Evolutionary conservation across 2,888 invertebrate species (phyloP).

Genomic region (Geotrupes spiniger): DNA sequence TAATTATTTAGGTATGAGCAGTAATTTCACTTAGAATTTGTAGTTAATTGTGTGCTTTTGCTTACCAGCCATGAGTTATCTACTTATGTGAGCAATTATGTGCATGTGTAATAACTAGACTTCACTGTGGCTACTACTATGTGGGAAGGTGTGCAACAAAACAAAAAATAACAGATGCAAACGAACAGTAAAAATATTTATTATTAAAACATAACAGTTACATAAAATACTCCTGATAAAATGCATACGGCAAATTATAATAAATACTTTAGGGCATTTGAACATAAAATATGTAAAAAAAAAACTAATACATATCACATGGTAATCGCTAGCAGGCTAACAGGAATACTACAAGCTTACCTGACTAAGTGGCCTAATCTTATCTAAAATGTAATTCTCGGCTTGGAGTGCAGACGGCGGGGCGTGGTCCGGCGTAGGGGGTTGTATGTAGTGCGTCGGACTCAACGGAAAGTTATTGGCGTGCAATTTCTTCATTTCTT

Average conservation of each 20-base stretch:
- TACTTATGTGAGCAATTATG: too few species aligned
- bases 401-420: slow-evolving; percentile 89
- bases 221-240: slow-evolving; percentile 8
- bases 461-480: slow-evolving; percentile 61
- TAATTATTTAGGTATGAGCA: too few species aligned
- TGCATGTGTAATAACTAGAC: neutral
- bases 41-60: too few species aligned
- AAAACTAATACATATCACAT: slow-evolving; percentile 19
- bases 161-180: slow-evolving; percentile 10
- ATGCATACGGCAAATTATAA: slow-evolving; percentile 16
- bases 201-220: slow-evolving; percentile 14
- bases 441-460: slow-evolving; percentile 87
- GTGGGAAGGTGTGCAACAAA: slow-evolving; percentile 18
- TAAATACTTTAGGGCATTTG: slow-evolving; percentile 5
- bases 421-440: slow-evolving; percentile 92
- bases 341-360: slow-evolving; percentile 58
- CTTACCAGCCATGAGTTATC: too few species aligned
- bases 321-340: slow-evolving; percentile 17
- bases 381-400: slow-evolving; percentile 83
- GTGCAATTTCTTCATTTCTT: slow-evolving; percentile 24
- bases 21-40: too few species aligned
- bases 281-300: slow-evolving; percentile 7
- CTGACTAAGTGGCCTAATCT: slow-evolving; percentile 86
- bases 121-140: slow-evolving; percentile 1
- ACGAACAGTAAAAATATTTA: slow-evolving; percentile 6